Evolutionary conservation across 2,113 vertebrate genomes (phyloP), one percentile per base, ranked within the genome.

Genomic region (Eurypyga helias): DNA sequence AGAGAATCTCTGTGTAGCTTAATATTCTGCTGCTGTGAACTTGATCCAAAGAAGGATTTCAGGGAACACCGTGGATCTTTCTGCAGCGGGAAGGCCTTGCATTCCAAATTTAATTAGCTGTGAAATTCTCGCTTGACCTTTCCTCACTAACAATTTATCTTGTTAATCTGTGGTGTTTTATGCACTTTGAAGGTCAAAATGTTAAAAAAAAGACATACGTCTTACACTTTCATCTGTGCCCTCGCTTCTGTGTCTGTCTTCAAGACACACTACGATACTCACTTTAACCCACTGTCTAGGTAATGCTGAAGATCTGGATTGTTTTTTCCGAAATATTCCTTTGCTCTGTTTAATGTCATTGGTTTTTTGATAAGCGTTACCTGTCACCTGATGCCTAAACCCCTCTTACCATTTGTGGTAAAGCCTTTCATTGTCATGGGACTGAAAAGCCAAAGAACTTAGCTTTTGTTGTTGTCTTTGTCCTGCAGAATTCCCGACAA

Each of bases 401-500:
- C 19, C 7, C 2, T n/a, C 31, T 54, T 29, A 48, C 38, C 51
- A 48, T 57, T 69, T 87, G 5, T 67, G 29, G 11, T 66, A 76
- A 86, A 92, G 28, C 11, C n/a, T 66, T 24, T 79, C 34, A 48
- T 36, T 43, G 5, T 80, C 64, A 83, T 52, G n/a, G 6, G 12
- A 48, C n/a, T 77, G 28, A 88, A 90, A 87, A 89, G 18, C 1
- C 2, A 60, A 61, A 94, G 71, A 48, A 15, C 13, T 34, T 81
- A 31, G 11, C 1, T 78, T 71, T 23, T 77, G 36, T n/a, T 75
- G 21, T 54, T 90, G 38, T 54, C 75, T 80, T 92, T 96, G 21
- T 34, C 60, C 61, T 83, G 23, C 62, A 99, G 99, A 99, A 97
- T 99, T 99, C 96, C 99, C 99, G 20, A 99, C 99, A 67, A 99